These are phyloP conservation scores for Urosaurus nigricauda DNA, from an alignment of 2,797 vertebrate species.

Conservation along the genomic window DNA sequence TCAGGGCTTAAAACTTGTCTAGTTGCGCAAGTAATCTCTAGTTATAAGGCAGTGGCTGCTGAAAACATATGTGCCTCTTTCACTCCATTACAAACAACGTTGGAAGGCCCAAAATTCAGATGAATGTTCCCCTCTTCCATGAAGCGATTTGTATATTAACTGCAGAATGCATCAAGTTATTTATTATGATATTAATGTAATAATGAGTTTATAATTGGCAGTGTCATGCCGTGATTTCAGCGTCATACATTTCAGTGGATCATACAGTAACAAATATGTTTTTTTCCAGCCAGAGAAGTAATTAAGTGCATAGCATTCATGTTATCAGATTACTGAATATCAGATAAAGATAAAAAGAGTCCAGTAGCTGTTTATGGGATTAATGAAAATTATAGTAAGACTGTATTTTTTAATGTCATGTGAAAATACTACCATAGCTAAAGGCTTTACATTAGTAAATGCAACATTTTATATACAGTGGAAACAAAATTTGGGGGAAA, in stretches of 20 bases:
- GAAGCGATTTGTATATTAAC: not conserved
- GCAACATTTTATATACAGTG: not conserved
- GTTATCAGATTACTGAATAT: not conserved
- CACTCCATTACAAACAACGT: not conserved
- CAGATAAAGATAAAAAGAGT: not conserved
- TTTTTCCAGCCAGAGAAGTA: not conserved
- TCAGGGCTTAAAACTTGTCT: not conserved
- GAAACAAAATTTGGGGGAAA: not conserved
- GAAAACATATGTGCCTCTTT: not conserved
- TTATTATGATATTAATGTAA: not conserved
- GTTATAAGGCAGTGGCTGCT: not conserved
- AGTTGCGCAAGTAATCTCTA: not conserved
- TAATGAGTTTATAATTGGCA: not conserved
- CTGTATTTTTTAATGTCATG: not conserved
- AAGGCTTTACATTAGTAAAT: not conserved
- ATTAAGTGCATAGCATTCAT: not conserved
- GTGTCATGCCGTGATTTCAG: not conserved
- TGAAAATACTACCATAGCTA: not conserved
- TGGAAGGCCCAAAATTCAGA: not conserved
- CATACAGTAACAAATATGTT: not conserved
- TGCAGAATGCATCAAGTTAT: not conserved
- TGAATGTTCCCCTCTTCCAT: too few species aligned
- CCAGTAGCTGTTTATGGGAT: not conserved
- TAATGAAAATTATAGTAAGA: conserved; percentile 1
- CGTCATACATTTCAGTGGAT: not conserved